Percentiles rank a stretch among this genome's conserved stretches.
phyloP scores from a whole-genome alignment of 1,140 invertebrate species.

The Bombyx mandarina region DNA sequence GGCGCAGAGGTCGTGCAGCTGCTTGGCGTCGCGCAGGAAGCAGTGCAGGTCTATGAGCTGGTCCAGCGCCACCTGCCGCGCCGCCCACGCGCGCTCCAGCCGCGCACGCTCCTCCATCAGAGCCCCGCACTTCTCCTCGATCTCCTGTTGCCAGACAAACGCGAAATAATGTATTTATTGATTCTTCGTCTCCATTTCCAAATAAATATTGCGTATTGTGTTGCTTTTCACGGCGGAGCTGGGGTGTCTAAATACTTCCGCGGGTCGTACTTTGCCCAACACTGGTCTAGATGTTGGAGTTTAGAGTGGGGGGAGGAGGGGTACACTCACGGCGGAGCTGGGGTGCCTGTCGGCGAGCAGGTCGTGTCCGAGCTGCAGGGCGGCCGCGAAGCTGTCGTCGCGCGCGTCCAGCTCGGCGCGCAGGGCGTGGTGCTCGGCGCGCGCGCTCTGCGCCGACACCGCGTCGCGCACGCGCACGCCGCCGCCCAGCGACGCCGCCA shows the following conservation, averaged over 20 bases:
- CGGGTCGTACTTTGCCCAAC: too few species aligned
- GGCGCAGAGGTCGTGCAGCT: constrained; percentile 90
- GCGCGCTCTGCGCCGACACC: constrained; percentile 87
- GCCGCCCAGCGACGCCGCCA: constrained; percentile 84
- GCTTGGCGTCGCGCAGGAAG: constrained; percentile 95
- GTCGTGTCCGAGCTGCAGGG: constrained; percentile 84
- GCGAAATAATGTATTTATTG: too few species aligned
- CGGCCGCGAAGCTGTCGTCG: constrained; percentile 86
- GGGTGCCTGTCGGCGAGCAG: constrained; percentile 89
- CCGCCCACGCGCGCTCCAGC: constrained; percentile 88
- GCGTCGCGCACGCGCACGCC: constrained; percentile 90
- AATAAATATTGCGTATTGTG: too few species aligned
- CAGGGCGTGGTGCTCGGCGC: constrained; percentile 91
- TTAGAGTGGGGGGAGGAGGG: too few species aligned
- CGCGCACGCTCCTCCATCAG: constrained; percentile 84
- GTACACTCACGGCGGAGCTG: constrained; percentile 21
- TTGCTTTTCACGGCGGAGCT: too few species aligned
- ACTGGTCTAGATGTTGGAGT: too few species aligned
- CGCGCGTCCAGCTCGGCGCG: constrained; percentile 96
- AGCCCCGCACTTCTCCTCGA: constrained; percentile 84
- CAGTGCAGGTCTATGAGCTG: constrained; percentile 96
- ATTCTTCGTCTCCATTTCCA: too few species aligned
- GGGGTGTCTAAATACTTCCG: too few species aligned
- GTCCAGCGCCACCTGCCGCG: constrained; percentile 91
- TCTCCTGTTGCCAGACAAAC: constrained; percentile 69